phyloP scores from a whole-genome alignment of 2,797 vertebrate species.

The Sparidentex hasta region DNA sequence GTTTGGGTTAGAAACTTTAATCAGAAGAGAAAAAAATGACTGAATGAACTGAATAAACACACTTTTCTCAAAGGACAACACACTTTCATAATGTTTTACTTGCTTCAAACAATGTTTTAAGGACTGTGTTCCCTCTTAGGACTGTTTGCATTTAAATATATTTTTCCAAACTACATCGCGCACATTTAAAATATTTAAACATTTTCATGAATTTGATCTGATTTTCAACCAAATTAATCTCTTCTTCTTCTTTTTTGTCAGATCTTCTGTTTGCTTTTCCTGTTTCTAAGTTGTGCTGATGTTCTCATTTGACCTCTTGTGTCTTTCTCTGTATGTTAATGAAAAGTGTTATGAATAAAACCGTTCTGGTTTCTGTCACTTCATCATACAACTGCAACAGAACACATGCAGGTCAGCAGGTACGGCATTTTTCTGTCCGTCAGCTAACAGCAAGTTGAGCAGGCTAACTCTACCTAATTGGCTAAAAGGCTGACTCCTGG shows the following conservation, averaged over 20 bases:
- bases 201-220: neutral
- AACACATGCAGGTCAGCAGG: neutral
- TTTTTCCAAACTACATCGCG: too few relatives aligned
- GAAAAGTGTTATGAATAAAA: neutral
- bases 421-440: neutral
- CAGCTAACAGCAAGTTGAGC: slow-evolving; percentile 18
- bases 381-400: neutral
- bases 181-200: too few relatives aligned
- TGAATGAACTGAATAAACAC: too few relatives aligned
- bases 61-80: too few relatives aligned
- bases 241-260: neutral
- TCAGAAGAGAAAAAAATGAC: too few relatives aligned
- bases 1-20: too few relatives aligned
- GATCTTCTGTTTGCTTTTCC: neutral
- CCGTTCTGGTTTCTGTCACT: neutral
- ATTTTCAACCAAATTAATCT: neutral
- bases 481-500: neutral
- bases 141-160: too few relatives aligned
- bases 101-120: too few relatives aligned
- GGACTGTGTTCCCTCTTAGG: too few relatives aligned
- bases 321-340: neutral
- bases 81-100: too few relatives aligned
- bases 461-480: neutral
- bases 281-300: neutral
- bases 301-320: neutral